Evolutionary conservation across 2,888 invertebrate species (phyloP), one percentile per base, ranked within the genome.

Genomic region (Tipula lateralis): DNA sequence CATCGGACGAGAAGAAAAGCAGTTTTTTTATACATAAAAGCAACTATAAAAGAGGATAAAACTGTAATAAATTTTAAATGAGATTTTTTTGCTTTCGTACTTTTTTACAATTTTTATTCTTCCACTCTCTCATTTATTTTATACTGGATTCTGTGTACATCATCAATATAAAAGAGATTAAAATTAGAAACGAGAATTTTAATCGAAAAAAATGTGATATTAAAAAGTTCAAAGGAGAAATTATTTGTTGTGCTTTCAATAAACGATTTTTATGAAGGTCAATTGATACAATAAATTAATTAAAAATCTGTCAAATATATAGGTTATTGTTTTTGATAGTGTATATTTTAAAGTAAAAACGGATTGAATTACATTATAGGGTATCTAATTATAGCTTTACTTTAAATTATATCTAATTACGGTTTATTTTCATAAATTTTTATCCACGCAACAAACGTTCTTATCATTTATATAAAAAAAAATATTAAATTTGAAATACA

Each of bases 51-150:
- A 50, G 6, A 16, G 44, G 44, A 50, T 50, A 50, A 66, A 66
- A 66, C 13, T 66, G 66, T 24, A 66, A 66, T 66, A 66, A 66
- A 66, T 66, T 66, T 66, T 66, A 66, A 66, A 66, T 66, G 66
- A 66, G 66, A 19, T 66, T 66, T 50, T 44, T 66, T 66, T 66
- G 66, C 66, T 24, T 66, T 66, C 24, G 24, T 66, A 12, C 19
- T 66, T 66, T 66, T n/a, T 24, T 13, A 44, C 24, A 19, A 66
- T 66, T 66, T 66, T 66, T 66, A 16, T 24, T 66, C 39, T 32
- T 12, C 39, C 16, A 19, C 50, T 50, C 50, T 50, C 50, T 50
- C 7, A 6, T 32, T 32, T 9, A 5, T 32, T n/a, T 44, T n/a
- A n/a, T 44, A n/a, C n/a, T 50, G 24, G 0, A 66, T 50, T n/a